Base-by-base conservation (phyloP, 2,888 invertebrate species). In the Hipparchia semele region DNA sequence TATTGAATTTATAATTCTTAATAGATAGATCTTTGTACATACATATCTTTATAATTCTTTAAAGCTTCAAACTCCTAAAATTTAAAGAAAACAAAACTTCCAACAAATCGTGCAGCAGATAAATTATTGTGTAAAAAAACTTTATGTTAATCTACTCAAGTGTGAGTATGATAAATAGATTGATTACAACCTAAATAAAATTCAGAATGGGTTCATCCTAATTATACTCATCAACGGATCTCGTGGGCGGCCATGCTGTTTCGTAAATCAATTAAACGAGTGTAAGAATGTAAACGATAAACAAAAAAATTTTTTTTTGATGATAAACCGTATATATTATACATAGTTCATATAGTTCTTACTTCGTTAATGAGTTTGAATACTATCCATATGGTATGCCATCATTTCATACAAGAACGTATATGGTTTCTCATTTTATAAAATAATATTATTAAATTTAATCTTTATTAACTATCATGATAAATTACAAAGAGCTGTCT, bases 261-360 rank as follows among this genome's bases (percentile, higher is more conserved):
- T 53, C 62, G 58, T 70, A 58, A 70, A 70, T 70, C 49, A 70
- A 70, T 70, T 62, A 62, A 56, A 53, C 70, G 70, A 54, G 61
- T 54, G 54, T 62, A 70, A 49, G 49, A 7, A 49, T 53, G 61
- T 62, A 62, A 39, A 39, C 39, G 54, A 62, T 56, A 62, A 70
- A 70, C 62, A 54, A 54, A 54, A 60, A 60, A 45, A 62, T 61
- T 13, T 39, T 39, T 39, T 39, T 39, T 39, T 39, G 39, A 39
- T 39, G 39, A 4, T 39, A 39, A 39, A 5, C 39, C 39, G 39
- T 39, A 4, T 39, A 39, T 39, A 39, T 2, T 39, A 4, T 39
- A 39, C 5, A 39, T 39, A 39, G 39, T 23, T 23, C 23, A 23
- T 23, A 5, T 39, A 39, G 39, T 39, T 39, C 3, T 39, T 39